Evolutionary conservation across 2,113 vertebrate genomes (phyloP), one percentile per base, ranked within the genome.

Genomic region (Anguilla rostrata): DNA sequence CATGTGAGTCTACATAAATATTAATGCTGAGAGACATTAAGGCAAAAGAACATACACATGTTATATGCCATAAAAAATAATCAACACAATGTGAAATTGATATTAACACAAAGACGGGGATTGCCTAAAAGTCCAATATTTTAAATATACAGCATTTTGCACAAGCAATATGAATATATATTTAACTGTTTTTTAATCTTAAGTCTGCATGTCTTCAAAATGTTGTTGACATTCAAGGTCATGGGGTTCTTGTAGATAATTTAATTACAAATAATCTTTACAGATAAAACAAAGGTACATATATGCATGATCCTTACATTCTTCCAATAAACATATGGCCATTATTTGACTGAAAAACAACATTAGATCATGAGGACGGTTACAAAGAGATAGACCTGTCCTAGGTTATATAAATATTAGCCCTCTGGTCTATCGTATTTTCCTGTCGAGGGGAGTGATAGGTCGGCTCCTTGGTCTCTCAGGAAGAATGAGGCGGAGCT

Each of bases 401-500:
- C 46, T 26, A 81, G n/a, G 22, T 8, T 34, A 34, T 34, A 0
- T 63, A 43, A 8, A 60, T 75, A 40, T 75, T 18, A 46, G 49
- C 20, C 7, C 20, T 18, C 43, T 34, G 39, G 79, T 26, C 87
- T 94, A 93, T 86, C 94, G 93, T 89, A 94, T 94, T 87, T 97
- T 96, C 90, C 89, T 94, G 87, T 96, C 92, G 3, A 94, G 92
- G 60, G 92, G 89, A 0, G 93, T 91, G 40, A 89, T 87, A 9
- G 90, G 93, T 80, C 90, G 89, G 63, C 83, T 90, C 26, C 94
- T 92, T 26, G 88, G 82, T 90, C 95, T 94, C 88, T 96, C 95
- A 56, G 94, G 92, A 66, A 95, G 86, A 78, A 94, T 91, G 78
- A 96, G 90, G 57, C 89, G 91, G 80, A 95, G 90, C 87, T 94